A percentile compares a stretch with the other conserved stretches of the same genome.
These are phyloP conservation scores for Bolinopsis microptera DNA, from an alignment of 37 sponge, comb jelly and placozoan species.

Conservation along the genomic window DNA sequence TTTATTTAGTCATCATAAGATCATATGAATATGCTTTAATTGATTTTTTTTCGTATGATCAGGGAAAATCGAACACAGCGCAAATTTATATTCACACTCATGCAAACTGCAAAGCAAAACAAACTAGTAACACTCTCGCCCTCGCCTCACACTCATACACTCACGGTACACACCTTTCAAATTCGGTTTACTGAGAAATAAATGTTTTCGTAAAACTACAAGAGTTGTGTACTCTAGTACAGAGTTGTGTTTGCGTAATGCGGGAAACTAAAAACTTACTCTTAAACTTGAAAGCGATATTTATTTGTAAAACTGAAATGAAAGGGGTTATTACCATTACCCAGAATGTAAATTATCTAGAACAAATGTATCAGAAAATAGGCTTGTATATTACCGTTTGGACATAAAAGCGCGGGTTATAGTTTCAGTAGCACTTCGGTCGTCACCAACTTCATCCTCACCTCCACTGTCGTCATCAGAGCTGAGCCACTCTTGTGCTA, in stretches of 20 bases:
- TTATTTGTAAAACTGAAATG: no score
- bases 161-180: neutral
- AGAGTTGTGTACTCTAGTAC: neutral
- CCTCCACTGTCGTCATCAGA: neutral
- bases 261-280: neutral
- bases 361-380: no score
- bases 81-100: neutral
- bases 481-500: slow-evolving; percentile 61
- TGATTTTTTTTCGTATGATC: neutral
- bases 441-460: neutral
- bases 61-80: neutral
- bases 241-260: neutral
- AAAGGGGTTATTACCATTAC: no score
- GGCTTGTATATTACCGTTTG: no score
- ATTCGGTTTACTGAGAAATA: neutral
- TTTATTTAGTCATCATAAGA: neutral
- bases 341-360: no score
- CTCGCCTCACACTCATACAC: neutral
- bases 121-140: neutral
- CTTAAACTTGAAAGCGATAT: no score
- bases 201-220: neutral
- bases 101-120: neutral
- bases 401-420: neutral
- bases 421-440: neutral
- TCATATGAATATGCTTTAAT: neutral